Evolutionary conservation across 2,797 vertebrate genomes (phyloP), one percentile per base, ranked within the genome.

Genomic region (Eulemur rubriventer): DNA sequence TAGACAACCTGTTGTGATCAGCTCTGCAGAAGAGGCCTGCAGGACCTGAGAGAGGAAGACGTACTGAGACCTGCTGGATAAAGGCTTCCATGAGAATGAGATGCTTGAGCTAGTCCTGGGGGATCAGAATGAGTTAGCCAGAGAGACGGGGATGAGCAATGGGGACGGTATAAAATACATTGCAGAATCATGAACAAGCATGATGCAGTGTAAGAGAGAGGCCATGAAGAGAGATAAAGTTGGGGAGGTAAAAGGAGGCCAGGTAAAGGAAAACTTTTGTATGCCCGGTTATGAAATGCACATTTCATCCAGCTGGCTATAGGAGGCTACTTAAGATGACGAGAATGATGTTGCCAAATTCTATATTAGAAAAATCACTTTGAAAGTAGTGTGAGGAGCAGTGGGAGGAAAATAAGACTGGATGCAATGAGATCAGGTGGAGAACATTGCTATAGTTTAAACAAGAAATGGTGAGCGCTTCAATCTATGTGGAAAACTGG

Each of bases 301-400:
- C 20, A 48, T 84, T 70, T 46, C 38, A 94, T 41, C 41, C 46
- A 55, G 4, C 52, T 73, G 7, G 17, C 38, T 67, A 33, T 26
- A 38, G 13, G n/a, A 10, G 69, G 16, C 4, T 88, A 38, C 30
- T 92, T 92, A 90, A 81, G 2, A 82, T 30, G 63, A 69, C 63
- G 12, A 92, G 4, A 81, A 90, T 50, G 28, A 48, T 33, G 76
- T 61, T 88, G n/a, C 59, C 41, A 82, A 41, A 43, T 88, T 95
- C 67, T 50, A 46, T 79, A 75, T 72, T 52, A 24, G 26, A 67
- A 87, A 95, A 92, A 33, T 70, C 24, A 43, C 20, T 69, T 24
- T 30, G 18, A 57, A 82, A 73, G n/a, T 61, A 48, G 10, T 8
- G 11, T 6, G 6, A 52, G 65, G 1, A 72, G 0, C 10, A 92